These are phyloP conservation scores for Tenthredo livida DNA, from an alignment of 2,888 invertebrate species.

Conservation along the genomic window DNA sequence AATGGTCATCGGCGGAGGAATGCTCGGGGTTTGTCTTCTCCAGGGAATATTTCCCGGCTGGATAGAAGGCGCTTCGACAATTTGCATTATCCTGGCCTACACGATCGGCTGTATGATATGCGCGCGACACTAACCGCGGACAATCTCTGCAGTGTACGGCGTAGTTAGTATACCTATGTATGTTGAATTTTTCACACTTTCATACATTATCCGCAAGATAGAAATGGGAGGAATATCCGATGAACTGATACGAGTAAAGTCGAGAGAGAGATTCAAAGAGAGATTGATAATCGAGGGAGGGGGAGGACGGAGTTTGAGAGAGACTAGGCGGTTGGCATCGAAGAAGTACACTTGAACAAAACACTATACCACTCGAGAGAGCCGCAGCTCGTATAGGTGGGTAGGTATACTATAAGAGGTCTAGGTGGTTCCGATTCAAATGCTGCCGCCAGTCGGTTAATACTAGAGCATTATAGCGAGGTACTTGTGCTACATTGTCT, in stretches of 20 bases:
- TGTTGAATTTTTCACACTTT: background rate
- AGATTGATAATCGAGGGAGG: background rate
- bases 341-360: constrained; percentile 4
- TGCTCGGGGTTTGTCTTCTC: constrained; percentile 1
- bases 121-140: constrained; percentile 4
- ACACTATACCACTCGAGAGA: constrained; percentile 19
- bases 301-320: background rate
- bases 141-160: background rate
- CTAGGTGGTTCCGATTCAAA: background rate
- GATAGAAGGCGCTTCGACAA: background rate
- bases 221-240: background rate
- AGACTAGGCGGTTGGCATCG: constrained; percentile 6
- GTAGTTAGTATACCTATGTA: no score
- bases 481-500: constrained; percentile 31
- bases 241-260: background rate
- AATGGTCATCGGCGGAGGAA: background rate
- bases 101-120: background rate
- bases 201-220: background rate
- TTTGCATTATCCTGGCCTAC: constrained; percentile 19
- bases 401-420: background rate
- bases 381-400: background rate
- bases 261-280: background rate
- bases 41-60: constrained; percentile 23
- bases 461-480: background rate
- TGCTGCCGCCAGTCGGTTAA: constrained; percentile 25